Percentiles rank a stretch among this genome's conserved stretches.
Conservation (phyloP, 2,888 invertebrate species). For the Lamproptera curius region DNA sequence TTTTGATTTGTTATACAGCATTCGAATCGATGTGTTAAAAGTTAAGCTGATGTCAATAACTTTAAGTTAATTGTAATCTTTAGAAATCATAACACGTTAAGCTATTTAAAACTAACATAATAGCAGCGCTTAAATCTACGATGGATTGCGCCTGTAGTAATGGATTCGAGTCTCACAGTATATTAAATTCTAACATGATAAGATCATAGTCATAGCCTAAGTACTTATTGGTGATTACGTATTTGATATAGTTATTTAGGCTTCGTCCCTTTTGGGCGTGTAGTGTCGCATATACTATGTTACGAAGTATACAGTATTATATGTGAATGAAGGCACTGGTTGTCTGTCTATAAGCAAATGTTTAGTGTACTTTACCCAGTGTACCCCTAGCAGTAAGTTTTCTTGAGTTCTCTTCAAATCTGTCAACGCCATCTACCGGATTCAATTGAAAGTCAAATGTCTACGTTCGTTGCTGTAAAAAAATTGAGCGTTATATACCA, state of each 20-base stretch:
- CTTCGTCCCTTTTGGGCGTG: background rate
- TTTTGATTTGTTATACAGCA: too few species aligned
- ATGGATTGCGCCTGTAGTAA: background rate
- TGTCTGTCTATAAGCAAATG: background rate
- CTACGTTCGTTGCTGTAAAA: too few species aligned
- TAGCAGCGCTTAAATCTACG: too few species aligned
- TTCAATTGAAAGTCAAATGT: too few species aligned
- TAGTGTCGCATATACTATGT: background rate
- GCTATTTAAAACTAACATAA: too few species aligned
- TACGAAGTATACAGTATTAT: slow-evolving; percentile 37
- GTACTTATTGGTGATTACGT: slow-evolving; percentile 27
- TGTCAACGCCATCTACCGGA: too few species aligned
- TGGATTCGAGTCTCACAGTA: slow-evolving; percentile 53
- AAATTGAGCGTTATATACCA: too few species aligned
- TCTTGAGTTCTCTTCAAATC: too few species aligned
- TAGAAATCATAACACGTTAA: too few species aligned
- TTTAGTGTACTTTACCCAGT: background rate
- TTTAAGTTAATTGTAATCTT: too few species aligned
- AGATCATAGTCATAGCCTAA: slow-evolving; percentile 45
- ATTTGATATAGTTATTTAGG: background rate
- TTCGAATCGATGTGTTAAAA: background rate
- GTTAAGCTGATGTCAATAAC: background rate
- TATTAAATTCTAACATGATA: slow-evolving; percentile 36
- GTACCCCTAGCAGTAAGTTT: background rate
- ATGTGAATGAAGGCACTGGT: slow-evolving; percentile 8